A percentile compares a stretch with the other conserved stretches of the same genome.
phyloP scores from a whole-genome alignment of 2,113 vertebrate species.

The Geococcyx californianus region DNA sequence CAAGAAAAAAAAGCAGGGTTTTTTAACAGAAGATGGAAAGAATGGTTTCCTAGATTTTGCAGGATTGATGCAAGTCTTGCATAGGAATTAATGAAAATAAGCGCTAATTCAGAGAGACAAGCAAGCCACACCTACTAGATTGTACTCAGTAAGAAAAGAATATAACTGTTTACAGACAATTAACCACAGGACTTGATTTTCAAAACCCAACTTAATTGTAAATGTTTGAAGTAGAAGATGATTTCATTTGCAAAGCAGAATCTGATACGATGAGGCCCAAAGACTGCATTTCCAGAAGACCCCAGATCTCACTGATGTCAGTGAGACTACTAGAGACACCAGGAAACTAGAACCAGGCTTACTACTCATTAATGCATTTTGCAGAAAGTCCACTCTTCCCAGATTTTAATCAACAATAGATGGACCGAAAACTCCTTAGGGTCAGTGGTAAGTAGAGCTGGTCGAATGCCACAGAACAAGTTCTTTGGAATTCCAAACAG shows the following conservation, averaged over 20 bases:
- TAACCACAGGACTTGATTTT: not conserved
- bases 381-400: not conserved
- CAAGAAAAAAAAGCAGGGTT: not conserved
- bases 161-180: not conserved
- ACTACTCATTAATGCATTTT: not conserved
- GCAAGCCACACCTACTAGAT: not conserved
- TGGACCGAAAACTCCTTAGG: not conserved
- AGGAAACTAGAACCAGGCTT: not conserved
- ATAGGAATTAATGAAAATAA: not conserved
- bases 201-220: not conserved
- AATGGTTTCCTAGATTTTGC: not conserved
- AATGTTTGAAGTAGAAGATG: not conserved
- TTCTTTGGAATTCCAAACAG: not conserved
- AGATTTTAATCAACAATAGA: not conserved
- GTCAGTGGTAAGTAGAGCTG: conserved; percentile 13
- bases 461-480: not conserved
- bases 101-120: not conserved
- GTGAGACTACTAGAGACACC: not conserved
- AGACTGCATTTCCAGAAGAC: not conserved
- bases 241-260: not conserved
- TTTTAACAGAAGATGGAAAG: not conserved
- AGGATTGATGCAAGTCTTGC: not conserved
- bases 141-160: not conserved
- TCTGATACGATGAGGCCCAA: not conserved
- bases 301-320: not conserved